Base-by-base conservation (phyloP, 2,113 vertebrate genomes). In the Theropithecus gelada region DNA sequence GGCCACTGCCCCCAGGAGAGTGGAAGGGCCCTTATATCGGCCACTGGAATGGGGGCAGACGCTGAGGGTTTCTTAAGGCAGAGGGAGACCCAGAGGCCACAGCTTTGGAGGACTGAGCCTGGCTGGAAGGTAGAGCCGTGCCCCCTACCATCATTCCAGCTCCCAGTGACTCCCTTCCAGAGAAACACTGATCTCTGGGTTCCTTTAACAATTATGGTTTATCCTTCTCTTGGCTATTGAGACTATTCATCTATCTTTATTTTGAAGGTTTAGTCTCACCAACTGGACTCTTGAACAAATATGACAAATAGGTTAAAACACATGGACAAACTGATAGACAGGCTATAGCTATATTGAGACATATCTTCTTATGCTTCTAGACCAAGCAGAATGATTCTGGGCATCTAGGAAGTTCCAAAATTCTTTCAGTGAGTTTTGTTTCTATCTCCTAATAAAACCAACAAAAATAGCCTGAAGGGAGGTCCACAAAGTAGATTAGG, bases 371-470 rank as follows among this genome's bases (percentile, higher is more conserved):
- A 20, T 32, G 57, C 22, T 45, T 82, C 59, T 8, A 75, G 40
- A 50, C 27, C 55, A 52, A 93, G 11, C 14, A 68, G 20, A 68
- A 73, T 45, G 79, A 85, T 66, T 96, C 45, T 66, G 84, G 25
- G 20, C 6, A 91, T 32, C 38, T 0, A 82, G 18, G 83, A 40
- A 48, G 25, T 75, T 43, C 55, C 55, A 88, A 80, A 90, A 52
- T 81, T n/a, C 23, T 50, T 88, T 75, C 55, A 52, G 18, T 94
- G 59, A 70, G 75, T 84, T 96, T 95, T 86, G 22, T 82, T 59
- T 93, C 27, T 93, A n/a, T 90, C 57, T 91, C 57, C 43, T 94
- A 76, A 93, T 57, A 73, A 57, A 68, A 64, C 9, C 20, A 48
- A 27, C 30, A 50, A 90, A 92, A 93, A 78, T 7, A 30, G 30